Percentiles rank a stretch among this genome's conserved stretches.
Evolutionary conservation across 1,140 invertebrate genomes (phyloP).

Genomic region (Neodiprion fabricii): DNA sequence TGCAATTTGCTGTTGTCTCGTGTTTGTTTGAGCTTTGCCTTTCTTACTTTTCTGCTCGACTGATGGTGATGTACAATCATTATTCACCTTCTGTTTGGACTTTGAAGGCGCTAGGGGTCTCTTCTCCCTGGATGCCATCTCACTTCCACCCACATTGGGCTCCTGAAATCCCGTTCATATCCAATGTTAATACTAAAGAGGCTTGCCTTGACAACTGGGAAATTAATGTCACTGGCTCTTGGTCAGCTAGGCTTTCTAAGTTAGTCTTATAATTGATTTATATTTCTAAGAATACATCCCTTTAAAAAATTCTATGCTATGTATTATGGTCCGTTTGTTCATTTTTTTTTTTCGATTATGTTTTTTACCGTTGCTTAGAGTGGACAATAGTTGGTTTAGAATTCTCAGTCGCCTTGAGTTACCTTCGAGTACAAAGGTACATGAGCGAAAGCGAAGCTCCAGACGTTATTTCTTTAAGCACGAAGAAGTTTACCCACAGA

Average conservation of each 20-base stretch:
- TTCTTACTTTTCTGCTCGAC: slow-evolving; percentile 49
- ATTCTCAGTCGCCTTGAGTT: background rate
- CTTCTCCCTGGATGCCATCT: slow-evolving; percentile 64
- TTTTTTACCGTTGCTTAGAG: background rate
- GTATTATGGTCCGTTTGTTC: background rate
- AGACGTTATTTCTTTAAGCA: background rate
- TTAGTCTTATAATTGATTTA: too few relatives aligned
- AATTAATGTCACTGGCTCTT: too few relatives aligned
- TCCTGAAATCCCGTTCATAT: slow-evolving; percentile 54
- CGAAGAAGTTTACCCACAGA: background rate
- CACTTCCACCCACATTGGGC: slow-evolving; percentile 64
- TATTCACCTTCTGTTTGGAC: slow-evolving; percentile 58
- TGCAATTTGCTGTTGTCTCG: slow-evolving; percentile 49
- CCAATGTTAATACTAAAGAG: slow-evolving; percentile 20
- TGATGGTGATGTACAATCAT: slow-evolving; percentile 46
- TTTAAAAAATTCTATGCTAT: background rate
- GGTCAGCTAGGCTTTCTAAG: too few relatives aligned
- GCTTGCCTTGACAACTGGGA: too few relatives aligned
- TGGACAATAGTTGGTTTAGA: background rate
- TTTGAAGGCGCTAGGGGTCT: slow-evolving; percentile 61
- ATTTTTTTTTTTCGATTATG: background rate
- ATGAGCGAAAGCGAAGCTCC: background rate
- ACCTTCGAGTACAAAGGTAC: background rate
- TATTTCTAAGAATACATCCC: too few relatives aligned
- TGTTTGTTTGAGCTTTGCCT: slow-evolving; percentile 41